A percentile compares a stretch with the other conserved stretches of the same genome.
These are phyloP conservation scores for Turritopsis dohrnii DNA, from an alignment of 30 jellyfish, hydroid and myxozoan species.

Conservation along the genomic window DNA sequence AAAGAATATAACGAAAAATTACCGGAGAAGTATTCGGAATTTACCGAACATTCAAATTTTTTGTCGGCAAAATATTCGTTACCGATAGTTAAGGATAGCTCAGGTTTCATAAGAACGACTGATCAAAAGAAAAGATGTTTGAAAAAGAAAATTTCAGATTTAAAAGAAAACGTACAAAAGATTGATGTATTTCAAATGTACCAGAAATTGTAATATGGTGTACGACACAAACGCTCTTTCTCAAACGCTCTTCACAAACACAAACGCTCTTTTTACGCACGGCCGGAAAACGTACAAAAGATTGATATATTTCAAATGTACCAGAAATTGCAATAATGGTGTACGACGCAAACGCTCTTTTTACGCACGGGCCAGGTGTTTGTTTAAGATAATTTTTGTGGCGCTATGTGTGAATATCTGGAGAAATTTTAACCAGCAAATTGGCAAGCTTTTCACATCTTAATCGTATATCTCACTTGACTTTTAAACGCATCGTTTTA, in stretches of 20 bases:
- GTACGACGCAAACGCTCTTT: not conserved
- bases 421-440: no score
- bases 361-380: no score
- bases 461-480: no score
- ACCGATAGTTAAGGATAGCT: not conserved
- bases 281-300: not conserved
- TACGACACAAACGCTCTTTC: not conserved
- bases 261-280: not conserved
- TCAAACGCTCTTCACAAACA: not conserved
- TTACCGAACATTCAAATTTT: not conserved
- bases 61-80: not conserved
- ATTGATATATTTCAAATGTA: not conserved
- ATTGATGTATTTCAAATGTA: not conserved
- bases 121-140: not conserved
- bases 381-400: no score
- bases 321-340: not conserved
- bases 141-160: not conserved
- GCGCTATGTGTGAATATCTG: no score
- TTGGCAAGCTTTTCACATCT: no score
- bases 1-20: not conserved
- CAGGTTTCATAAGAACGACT: constrained; percentile 8
- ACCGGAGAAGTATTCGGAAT: not conserved
- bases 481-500: no score
- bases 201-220: not conserved
- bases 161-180: not conserved